Percentiles rank a stretch among this genome's conserved stretches.
Evolutionary conservation across 2,113 vertebrate genomes (phyloP).

Genomic region (Halichoerus grypus): DNA sequence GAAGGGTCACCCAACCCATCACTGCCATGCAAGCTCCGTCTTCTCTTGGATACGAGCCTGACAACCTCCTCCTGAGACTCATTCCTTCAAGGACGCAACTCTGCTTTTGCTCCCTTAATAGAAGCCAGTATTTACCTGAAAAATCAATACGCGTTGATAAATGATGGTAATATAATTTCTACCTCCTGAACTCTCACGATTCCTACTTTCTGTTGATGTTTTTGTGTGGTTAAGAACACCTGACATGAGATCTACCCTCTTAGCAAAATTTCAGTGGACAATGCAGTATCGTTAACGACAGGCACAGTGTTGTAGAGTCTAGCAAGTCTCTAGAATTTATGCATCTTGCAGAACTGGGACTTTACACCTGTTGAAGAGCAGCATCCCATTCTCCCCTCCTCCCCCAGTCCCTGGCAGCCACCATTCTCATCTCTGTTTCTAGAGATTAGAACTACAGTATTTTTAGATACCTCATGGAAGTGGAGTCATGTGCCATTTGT

Average conservation of each 20-base stretch:
- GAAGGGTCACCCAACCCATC: neutral
- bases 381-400: too few relatives aligned
- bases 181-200: neutral
- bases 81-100: neutral
- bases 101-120: neutral
- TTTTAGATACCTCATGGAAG: neutral
- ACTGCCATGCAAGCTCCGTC: neutral
- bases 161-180: neutral
- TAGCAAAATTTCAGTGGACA: neutral
- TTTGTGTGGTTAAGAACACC: neutral
- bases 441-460: neutral
- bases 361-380: fast-evolving
- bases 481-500: neutral
- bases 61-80: neutral
- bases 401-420: too few relatives aligned
- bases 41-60: neutral
- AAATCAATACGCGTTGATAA: neutral
- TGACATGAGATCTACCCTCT: neutral
- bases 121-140: neutral
- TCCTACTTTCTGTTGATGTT: neutral
- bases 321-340: neutral
- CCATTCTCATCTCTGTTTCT: neutral
- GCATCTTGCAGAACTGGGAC: neutral
- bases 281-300: fast-evolving
- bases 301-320: fast-evolving